Conservation (phyloP, 2,797 vertebrate species). For the Sparidentex hasta region DNA sequence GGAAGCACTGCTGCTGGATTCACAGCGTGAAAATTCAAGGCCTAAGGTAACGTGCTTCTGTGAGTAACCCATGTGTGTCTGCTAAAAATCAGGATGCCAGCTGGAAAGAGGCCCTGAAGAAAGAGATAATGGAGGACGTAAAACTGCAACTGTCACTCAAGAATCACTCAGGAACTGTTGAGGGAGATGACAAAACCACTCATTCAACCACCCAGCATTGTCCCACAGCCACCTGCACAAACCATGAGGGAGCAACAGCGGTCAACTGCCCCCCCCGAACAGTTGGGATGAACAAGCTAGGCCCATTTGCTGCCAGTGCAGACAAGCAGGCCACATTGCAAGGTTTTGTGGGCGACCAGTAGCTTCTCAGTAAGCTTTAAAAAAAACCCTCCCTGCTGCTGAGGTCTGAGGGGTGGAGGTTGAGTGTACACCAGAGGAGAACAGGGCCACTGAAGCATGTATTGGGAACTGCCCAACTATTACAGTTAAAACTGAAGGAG, state of each 20-base stretch:
- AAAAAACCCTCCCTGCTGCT: neutral
- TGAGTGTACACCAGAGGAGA: neutral
- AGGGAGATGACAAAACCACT: too few species aligned
- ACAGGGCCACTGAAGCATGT: neutral
- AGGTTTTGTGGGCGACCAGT: neutral
- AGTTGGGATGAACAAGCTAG: neutral
- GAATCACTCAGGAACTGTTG: too few species aligned
- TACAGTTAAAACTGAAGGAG: rapidly evolving
- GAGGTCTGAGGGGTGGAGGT: neutral
- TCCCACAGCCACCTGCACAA: too few species aligned
- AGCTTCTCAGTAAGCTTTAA: neutral
- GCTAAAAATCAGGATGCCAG: too few species aligned
- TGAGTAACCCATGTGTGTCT: too few species aligned
- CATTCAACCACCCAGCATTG: neutral
- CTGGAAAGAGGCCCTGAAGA: too few species aligned
- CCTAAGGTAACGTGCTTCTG: too few species aligned
- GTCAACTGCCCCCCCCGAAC: neutral
- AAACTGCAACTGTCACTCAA: too few species aligned
- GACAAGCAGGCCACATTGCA: neutral
- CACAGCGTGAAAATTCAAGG: too few species aligned
- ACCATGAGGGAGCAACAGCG: too few species aligned
- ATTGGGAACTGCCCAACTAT: neutral
- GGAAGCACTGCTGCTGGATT: too few species aligned
- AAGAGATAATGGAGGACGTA: too few species aligned
- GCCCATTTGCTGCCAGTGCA: neutral